These are phyloP conservation scores for Sebastiscus tertius DNA, from an alignment of 2,797 vertebrate species.

Conservation along the genomic window DNA sequence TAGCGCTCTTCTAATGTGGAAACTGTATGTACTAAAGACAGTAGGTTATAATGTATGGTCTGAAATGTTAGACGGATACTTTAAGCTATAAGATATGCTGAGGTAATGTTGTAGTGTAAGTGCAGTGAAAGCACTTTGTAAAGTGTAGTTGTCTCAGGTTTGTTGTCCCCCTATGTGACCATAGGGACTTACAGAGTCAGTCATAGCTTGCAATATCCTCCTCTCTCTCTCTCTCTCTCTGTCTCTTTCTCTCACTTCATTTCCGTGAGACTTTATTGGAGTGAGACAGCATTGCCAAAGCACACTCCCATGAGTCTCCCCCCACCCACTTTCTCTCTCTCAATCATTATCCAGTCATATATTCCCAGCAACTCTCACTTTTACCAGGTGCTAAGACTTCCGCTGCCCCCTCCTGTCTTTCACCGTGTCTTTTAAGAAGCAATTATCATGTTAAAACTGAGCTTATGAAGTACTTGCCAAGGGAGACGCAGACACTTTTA, in stretches of 20 bases:
- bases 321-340: background rate
- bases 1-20: background rate
- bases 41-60: background rate
- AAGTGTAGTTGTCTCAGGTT: background rate
- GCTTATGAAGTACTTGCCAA: slow-evolving; percentile 1
- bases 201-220: background rate
- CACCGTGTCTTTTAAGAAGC: slow-evolving; percentile 7
- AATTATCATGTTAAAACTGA: slow-evolving; percentile 32
- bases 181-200: background rate
- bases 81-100: background rate
- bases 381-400: background rate
- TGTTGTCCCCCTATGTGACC: background rate
- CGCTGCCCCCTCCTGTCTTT: background rate
- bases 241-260: background rate
- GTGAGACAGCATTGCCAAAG: background rate
- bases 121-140: background rate
- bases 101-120: background rate
- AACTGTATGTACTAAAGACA: background rate
- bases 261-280: slow-evolving; percentile 2
- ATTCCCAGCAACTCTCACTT: slow-evolving; percentile 5
- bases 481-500: background rate
- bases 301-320: background rate
- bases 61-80: background rate
- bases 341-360: slow-evolving; percentile 3
- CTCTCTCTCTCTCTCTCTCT: background rate